A percentile compares a stretch with the other conserved stretches of the same genome.
phyloP scores from a whole-genome alignment of 2,113 vertebrate genomes.

The Myxocyprinus asiaticus region DNA sequence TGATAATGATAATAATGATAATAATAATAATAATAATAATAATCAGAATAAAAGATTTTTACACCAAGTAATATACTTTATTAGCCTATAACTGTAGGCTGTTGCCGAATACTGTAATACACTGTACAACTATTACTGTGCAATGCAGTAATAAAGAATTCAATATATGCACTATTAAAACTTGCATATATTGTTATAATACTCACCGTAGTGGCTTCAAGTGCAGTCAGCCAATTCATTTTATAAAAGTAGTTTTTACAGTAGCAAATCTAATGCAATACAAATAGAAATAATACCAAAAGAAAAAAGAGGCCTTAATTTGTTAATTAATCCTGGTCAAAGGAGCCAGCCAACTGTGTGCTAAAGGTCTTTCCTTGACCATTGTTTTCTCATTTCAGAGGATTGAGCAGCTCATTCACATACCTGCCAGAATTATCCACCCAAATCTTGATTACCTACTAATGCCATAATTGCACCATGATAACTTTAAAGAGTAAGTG shows the following conservation, averaged over 20 bases:
- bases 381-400: conserved; percentile 53
- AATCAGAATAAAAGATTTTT: no score
- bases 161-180: no score
- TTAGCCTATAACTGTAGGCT: no score
- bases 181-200: no score
- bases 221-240: no score
- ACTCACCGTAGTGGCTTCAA: no score
- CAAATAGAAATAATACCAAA: background rate
- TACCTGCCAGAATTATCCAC: conserved; percentile 55
- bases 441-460: conserved; percentile 43
- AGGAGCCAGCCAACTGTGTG: background rate
- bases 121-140: no score
- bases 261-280: background rate
- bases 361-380: background rate
- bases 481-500: conserved; percentile 67
- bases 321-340: background rate
- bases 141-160: no score
- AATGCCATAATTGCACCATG: conserved; percentile 48
- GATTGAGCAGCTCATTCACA: conserved; percentile 50
- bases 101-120: no score
- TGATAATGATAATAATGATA: no score
- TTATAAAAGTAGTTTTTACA: background rate
- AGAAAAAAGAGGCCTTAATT: background rate
- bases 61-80: no score
- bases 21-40: no score